These are phyloP conservation scores for Grapholita molesta DNA, from an alignment of 1,140 invertebrate genomes.

Conservation along the genomic window DNA sequence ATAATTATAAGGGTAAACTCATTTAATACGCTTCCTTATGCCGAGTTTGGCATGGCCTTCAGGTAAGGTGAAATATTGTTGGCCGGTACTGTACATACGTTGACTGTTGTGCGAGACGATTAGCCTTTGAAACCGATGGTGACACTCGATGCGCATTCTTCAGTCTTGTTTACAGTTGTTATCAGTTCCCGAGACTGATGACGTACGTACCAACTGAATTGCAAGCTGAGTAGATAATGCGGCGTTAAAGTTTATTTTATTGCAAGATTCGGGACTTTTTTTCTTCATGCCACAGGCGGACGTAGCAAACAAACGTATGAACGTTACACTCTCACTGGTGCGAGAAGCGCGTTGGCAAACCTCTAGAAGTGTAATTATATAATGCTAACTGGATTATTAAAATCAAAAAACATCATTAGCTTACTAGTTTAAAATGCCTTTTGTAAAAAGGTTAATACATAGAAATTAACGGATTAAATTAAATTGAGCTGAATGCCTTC, in stretches of 20 bases:
- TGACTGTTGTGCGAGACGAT: neutral
- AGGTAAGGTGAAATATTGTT: neutral
- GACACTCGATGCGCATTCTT: constrained; percentile 15
- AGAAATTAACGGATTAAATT: too few species aligned
- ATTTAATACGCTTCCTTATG: too few species aligned
- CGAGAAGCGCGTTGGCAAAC: too few species aligned
- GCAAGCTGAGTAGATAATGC: neutral
- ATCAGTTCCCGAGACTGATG: neutral
- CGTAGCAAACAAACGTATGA: too few species aligned
- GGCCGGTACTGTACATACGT: neutral
- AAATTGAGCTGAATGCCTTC: neutral
- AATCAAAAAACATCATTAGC: too few species aligned
- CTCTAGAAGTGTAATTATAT: too few species aligned
- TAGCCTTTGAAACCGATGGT: neutral
- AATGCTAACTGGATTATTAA: too few species aligned
- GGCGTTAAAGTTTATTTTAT: neutral
- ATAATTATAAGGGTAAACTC: too few species aligned
- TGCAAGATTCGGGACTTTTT: neutral
- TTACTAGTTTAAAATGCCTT: too few species aligned
- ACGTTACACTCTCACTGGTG: too few species aligned
- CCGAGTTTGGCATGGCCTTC: neutral
- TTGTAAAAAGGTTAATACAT: too few species aligned
- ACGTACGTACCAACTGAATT: neutral
- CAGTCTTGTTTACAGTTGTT: constrained; percentile 3
- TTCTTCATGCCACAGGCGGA: neutral